phyloP scores from a whole-genome alignment of 2,797 vertebrate species.

The Gouania willdenowi region DNA sequence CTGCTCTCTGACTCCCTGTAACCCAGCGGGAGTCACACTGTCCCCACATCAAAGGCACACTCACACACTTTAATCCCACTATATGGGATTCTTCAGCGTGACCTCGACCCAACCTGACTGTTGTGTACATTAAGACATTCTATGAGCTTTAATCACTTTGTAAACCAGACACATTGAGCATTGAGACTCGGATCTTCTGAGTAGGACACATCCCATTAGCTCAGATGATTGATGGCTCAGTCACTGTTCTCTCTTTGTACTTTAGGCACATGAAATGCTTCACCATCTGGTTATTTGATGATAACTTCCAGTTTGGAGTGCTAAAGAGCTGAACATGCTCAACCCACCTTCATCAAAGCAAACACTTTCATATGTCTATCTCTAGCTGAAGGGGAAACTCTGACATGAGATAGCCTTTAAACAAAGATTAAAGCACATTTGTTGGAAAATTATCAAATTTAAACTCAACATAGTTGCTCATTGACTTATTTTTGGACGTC shows the following conservation, averaged over 20 bases:
- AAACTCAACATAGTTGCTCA: too few relatives aligned
- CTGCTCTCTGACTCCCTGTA: slow-evolving; percentile 10
- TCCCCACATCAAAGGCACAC: slow-evolving; percentile 42
- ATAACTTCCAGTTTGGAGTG: background rate
- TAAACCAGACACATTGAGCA: slow-evolving; percentile 9
- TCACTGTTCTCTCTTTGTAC: background rate
- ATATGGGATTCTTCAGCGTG: slow-evolving; percentile 10
- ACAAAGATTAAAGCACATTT: too few relatives aligned
- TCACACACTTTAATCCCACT: slow-evolving; percentile 25
- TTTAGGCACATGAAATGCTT: too few relatives aligned
- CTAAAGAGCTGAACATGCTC: background rate
- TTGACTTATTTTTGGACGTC: too few relatives aligned
- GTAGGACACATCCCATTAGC: background rate
- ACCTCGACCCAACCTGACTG: slow-evolving; percentile 16
- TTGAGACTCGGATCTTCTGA: background rate
- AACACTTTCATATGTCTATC: too few relatives aligned
- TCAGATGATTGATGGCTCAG: background rate
- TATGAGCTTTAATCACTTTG: slow-evolving; percentile 2
- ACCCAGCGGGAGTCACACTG: slow-evolving; percentile 28
- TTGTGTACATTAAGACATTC: slow-evolving; percentile 18
- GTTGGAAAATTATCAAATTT: too few relatives aligned
- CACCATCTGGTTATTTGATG: background rate
- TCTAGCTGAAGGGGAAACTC: too few relatives aligned
- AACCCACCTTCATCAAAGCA: too few relatives aligned
- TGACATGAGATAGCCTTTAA: too few relatives aligned